Evolutionary conservation across 2,888 invertebrate genomes (phyloP).

Genomic region (Stratiomys singularior): DNA sequence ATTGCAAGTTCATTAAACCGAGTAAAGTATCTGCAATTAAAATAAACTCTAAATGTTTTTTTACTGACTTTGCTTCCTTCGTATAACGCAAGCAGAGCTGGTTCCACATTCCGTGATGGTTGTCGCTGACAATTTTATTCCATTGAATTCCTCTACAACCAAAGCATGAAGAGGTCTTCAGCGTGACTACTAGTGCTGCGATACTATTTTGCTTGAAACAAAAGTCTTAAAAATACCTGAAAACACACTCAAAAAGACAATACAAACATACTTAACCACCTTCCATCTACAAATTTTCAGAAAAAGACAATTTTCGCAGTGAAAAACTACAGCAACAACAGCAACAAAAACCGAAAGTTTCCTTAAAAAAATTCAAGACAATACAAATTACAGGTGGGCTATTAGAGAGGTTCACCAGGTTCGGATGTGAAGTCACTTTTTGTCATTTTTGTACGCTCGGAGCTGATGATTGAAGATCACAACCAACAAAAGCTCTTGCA

Average conservation of each 20-base stretch:
- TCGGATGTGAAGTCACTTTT: slow-evolving; percentile 28
- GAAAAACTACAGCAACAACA: background rate
- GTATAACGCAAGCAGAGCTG: no score
- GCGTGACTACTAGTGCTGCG: slow-evolving; percentile 24
- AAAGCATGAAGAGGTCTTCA: background rate
- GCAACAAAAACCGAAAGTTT: slow-evolving; percentile 6
- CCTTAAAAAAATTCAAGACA: background rate
- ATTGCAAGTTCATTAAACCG: background rate
- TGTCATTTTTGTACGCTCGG: background rate
- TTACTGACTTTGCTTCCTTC: background rate
- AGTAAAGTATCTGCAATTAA: background rate
- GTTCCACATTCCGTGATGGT: no score
- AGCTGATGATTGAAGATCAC: slow-evolving; percentile 3
- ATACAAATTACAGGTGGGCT: slow-evolving; percentile 10
- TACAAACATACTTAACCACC: background rate
- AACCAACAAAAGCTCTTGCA: background rate
- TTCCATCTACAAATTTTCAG: background rate
- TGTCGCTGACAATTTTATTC: no score
- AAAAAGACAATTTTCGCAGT: background rate
- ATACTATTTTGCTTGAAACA: slow-evolving; percentile 27
- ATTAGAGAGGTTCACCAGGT: background rate
- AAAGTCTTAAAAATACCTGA: background rate
- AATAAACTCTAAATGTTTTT: background rate
- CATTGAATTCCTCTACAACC: background rate
- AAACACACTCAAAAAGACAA: background rate